These are phyloP conservation scores for Corapipo altera DNA, from an alignment of 2,113 vertebrate genomes.

Conservation along the genomic window DNA sequence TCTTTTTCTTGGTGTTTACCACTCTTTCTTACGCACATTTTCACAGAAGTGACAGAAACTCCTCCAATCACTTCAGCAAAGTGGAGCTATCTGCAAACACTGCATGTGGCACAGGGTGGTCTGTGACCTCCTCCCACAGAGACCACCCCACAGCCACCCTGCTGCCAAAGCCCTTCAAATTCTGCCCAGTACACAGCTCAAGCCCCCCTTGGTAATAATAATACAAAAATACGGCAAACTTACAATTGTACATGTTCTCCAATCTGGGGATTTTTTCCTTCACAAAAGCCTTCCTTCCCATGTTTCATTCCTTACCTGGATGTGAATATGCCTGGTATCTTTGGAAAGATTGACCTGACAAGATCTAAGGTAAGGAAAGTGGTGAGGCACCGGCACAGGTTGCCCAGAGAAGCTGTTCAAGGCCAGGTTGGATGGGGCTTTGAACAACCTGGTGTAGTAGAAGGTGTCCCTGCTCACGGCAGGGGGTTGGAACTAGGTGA, in stretches of 20 bases:
- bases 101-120: background rate
- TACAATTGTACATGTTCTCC: background rate
- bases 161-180: background rate
- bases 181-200: background rate
- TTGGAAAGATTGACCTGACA: background rate
- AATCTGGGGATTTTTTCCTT: background rate
- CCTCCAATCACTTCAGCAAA: fast-evolving
- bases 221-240: background rate
- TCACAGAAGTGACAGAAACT: background rate
- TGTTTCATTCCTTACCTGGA: background rate
- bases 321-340: background rate
- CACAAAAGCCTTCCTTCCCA: background rate
- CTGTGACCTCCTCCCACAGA: background rate
- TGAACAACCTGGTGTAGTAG: background rate
- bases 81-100: background rate
- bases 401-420: background rate
- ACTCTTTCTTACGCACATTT: background rate
- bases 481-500: too few species aligned
- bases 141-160: background rate
- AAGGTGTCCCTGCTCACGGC: background rate
- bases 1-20: background rate
- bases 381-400: background rate
- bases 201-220: background rate
- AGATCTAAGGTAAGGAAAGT: background rate
- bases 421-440: background rate